Base-by-base conservation (phyloP, 37 sponge, comb jelly and placozoan species). In the Theonella swinhoei region DNA sequence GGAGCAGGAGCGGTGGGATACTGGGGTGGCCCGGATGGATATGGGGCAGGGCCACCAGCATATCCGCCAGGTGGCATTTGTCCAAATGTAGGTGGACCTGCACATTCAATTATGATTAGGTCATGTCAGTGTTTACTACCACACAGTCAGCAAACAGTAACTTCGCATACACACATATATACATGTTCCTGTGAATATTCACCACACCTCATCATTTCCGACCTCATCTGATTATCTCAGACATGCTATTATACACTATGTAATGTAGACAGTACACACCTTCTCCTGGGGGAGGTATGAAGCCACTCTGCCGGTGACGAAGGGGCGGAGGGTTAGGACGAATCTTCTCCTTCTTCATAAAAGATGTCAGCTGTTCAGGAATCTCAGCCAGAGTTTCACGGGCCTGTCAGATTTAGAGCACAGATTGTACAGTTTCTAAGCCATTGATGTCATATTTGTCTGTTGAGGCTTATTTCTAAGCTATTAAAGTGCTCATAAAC, bases 341-440 rank as follows among this genome's bases (percentile, higher is more conserved):
- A 58, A 93, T 90, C 24, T 67, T 62, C 5, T 87, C 72, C 7
- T 72, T 30, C 76, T 79, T 93, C 93, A 96, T 93, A 65, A 59
- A 92, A 31, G 88, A 70, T 24, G 85, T 35, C 33, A 96, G 61
- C 73, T 93, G 94, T 17, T 70, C 89, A 25, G 96, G 94, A 28
- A 96, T 92, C 74, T 96, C 96, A 61, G 94, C 96, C 62, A 96
- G 83, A 23, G 91, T 91, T 75, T 96, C 96, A 9, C 85, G 67
- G 43, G 96, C 95, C 95, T 94, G 42, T 0, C 14, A 0, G 30
- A 30, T n/a, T 35, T 4, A 41, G 4, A 75, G 61, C 24, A 67
- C 25, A 25, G 30, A 19, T 36, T 14, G 71, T 59, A 59, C 61
- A 59, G 14, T 14, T 59, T 22, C 61, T 22, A 22, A 14, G 20